These are phyloP conservation scores for Catharus fuscescens DNA, from an alignment of 2,113 vertebrate species.

Conservation along the genomic window DNA sequence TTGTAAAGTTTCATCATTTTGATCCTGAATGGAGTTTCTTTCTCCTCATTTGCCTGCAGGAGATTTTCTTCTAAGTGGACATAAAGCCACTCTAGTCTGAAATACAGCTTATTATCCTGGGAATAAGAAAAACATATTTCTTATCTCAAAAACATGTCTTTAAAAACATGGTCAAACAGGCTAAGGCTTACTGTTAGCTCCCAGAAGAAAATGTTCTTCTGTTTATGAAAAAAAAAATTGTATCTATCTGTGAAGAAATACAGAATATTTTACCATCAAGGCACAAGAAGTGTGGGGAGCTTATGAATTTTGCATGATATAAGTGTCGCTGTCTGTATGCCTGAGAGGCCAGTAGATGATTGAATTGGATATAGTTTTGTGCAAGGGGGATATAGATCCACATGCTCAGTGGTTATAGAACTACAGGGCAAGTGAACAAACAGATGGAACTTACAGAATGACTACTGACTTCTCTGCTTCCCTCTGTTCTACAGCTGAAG, in stretches of 20 bases:
- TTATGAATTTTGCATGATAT: conserved; percentile 44
- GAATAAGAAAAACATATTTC: conserved; percentile 60
- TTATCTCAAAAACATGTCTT: conserved; percentile 50
- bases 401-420: neutral
- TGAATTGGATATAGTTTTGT: conserved; percentile 14
- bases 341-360: conserved; percentile 41
- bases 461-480: neutral
- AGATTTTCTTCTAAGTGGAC: conserved; percentile 70
- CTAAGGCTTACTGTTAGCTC: conserved; percentile 23
- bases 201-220: conserved; percentile 39
- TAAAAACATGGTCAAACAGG: conserved; percentile 38
- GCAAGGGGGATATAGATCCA: neutral
- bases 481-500: neutral
- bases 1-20: conserved; percentile 64
- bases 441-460: neutral
- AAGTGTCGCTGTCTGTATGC: conserved; percentile 10
- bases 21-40: conserved; percentile 55
- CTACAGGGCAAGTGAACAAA: neutral
- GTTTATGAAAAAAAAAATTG: conserved; percentile 16
- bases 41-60: conserved; percentile 49
- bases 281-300: conserved; percentile 42
- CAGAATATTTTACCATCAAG: conserved; percentile 44
- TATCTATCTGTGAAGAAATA: conserved; percentile 34
- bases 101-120: conserved; percentile 52
- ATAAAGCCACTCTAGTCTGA: conserved; percentile 62